These are phyloP conservation scores for Chanos chanos DNA, from an alignment of 2,797 vertebrate species.

Conservation along the genomic window DNA sequence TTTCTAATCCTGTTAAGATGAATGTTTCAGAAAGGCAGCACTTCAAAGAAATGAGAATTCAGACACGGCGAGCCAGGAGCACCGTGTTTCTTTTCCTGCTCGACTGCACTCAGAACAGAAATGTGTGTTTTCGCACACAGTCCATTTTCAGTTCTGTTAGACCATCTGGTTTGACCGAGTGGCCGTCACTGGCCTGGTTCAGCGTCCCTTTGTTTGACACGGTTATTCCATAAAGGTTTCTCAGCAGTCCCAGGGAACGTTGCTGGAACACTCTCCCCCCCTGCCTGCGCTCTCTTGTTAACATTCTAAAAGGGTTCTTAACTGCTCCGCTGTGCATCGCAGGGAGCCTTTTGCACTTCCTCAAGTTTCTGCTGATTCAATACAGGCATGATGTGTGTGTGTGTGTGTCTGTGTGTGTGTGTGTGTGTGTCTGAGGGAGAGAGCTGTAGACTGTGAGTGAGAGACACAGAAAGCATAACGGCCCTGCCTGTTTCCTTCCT, in stretches of 20 bases:
- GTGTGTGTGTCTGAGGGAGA: slow-evolving; percentile 7
- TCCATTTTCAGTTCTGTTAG: slow-evolving; percentile 11
- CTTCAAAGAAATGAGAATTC: too few species aligned
- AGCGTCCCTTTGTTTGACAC: slow-evolving; percentile 22
- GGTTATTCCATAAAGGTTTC: slow-evolving; percentile 9
- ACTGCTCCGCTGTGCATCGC: slow-evolving; percentile 43
- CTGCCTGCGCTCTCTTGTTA: slow-evolving; percentile 40
- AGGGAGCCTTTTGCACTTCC: slow-evolving; percentile 57
- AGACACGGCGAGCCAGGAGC: not conserved
- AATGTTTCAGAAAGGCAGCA: not conserved
- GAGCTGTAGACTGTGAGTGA: slow-evolving; percentile 3
- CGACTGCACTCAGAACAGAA: not conserved
- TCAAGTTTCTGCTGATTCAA: slow-evolving; percentile 45
- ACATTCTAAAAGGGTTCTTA: slow-evolving; percentile 54
- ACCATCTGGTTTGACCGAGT: too few species aligned
- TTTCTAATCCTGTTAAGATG: slow-evolving; percentile 9
- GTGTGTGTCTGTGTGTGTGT: slow-evolving; percentile 4
- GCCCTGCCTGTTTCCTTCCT: slow-evolving; percentile 50
- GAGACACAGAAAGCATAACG: not conserved
- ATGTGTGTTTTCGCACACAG: slow-evolving; percentile 1
- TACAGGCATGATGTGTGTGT: slow-evolving; percentile 17
- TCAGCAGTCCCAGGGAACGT: slow-evolving; percentile 14
- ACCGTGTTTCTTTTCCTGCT: not conserved
- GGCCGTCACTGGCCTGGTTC: slow-evolving; percentile 8
- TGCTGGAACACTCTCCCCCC: slow-evolving; percentile 15